Conservation (phyloP, 1,140 invertebrate species). For the Mylabris phalerata region DNA sequence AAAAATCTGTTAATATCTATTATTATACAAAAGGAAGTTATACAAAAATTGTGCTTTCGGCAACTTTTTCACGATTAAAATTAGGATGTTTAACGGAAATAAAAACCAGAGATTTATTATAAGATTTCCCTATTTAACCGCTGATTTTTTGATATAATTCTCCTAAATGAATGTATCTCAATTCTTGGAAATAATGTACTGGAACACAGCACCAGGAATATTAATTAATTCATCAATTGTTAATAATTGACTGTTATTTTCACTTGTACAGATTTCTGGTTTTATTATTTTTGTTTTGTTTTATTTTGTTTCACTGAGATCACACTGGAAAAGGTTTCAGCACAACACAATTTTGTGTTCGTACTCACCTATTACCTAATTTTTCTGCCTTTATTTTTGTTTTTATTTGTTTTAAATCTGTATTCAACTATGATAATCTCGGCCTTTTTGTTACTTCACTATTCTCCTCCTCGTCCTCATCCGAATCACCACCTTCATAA, state of each 20-base stretch:
- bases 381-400: background rate
- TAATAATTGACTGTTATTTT: conserved; percentile 30
- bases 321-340: conserved; percentile 22
- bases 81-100: too few relatives aligned
- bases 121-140: too few relatives aligned
- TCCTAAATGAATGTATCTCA: too few relatives aligned
- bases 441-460: conserved; percentile 52
- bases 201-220: conserved; percentile 8
- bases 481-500: conserved; percentile 93
- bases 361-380: conserved; percentile 28
- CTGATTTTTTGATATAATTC: too few relatives aligned
- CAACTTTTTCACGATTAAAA: background rate
- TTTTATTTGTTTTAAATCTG: background rate
- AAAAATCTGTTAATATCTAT: too few relatives aligned
- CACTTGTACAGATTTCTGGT: conserved; percentile 4
- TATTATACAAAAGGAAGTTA: conserved; percentile 29
- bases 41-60: conserved; percentile 21
- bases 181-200: background rate
- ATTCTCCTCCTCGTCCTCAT: conserved; percentile 72
- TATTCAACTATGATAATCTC: conserved; percentile 51
- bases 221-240: background rate
- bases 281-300: too few relatives aligned
- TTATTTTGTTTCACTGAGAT: conserved; percentile 27
- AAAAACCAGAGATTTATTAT: too few relatives aligned
- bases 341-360: background rate